Base-by-base conservation (phyloP, 2,888 invertebrate species). In the Polia nebulosa region DNA sequence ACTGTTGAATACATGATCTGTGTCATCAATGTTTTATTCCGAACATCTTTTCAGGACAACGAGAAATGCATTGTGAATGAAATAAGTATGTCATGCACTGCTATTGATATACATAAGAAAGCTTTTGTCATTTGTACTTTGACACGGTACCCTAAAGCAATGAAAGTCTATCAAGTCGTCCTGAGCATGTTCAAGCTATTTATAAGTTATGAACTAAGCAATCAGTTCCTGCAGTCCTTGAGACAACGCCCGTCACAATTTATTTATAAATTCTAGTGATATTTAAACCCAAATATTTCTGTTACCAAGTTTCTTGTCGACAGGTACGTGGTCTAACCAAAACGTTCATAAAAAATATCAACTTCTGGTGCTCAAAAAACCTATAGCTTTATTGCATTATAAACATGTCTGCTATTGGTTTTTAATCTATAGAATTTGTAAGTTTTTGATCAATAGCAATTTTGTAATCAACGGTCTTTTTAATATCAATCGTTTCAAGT, bases 221-320 rank as follows among this genome's bases (percentile, higher is more conserved):
- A 29, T 39, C n/a, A 72, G 60, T 76, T 78, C 76, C 79, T 76
- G 74, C 3, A 66, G 45, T 22, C 76, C 76, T 76, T 76, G 76
- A 55, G 53, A 1, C 15, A 34, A 61, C 61, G 66, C 39, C 79
- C 20, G 51, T 72, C 51, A 49, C 61, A 49, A 44, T 58, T 51
- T 47, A 52, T 60, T 56, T 49, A 39, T 1, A 15, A 20, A n/a
- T 36, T 57, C 25, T 56, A 29, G 39, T 78, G 58, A 63, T 78
- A 76, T 73, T 76, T 62, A 59, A 78, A 11, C 39, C 59, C 39
- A 29, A 64, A 55, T 53, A 58, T 78, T 44, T 78, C 41, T 73
- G 34, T 15, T 73, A 22, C 57, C 22, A 9, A 13, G 34, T 59
- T 51, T 56, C 29, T 59, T 59, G 41, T n/a, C 22, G 22, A 59